These are phyloP conservation scores for Grammomys surdaster DNA, from an alignment of 2,113 vertebrate species.

Conservation along the genomic window DNA sequence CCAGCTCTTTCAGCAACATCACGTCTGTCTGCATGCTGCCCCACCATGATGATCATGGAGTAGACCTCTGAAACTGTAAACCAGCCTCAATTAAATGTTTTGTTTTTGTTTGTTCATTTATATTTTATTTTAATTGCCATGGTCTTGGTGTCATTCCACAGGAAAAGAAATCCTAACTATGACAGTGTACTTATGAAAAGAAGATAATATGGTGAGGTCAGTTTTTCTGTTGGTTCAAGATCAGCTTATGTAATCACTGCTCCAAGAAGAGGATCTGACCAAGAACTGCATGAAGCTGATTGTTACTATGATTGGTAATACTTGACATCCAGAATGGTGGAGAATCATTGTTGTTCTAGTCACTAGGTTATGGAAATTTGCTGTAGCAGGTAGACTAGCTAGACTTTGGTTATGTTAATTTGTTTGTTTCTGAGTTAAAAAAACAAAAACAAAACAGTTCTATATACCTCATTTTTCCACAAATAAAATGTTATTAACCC, in stretches of 20 bases:
- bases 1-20: background rate
- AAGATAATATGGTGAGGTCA: rapidly evolving
- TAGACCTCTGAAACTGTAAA: background rate
- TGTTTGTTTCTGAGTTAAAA: slow-evolving; percentile 19
- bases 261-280: background rate
- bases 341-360: background rate
- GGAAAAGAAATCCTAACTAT: background rate
- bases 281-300: background rate
- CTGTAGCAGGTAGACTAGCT: background rate
- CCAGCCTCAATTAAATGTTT: background rate
- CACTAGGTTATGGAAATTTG: background rate
- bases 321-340: background rate
- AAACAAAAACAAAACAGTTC: background rate
- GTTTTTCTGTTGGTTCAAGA: rapidly evolving
- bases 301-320: background rate
- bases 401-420: background rate
- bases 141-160: background rate
- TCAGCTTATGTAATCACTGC: background rate
- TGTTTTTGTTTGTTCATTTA: background rate
- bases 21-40: background rate
- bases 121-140: background rate
- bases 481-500: background rate
- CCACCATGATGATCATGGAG: background rate
- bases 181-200: background rate
- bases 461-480: background rate